Conservation (phyloP, 1,140 invertebrate species). For the Musca domestica region DNA sequence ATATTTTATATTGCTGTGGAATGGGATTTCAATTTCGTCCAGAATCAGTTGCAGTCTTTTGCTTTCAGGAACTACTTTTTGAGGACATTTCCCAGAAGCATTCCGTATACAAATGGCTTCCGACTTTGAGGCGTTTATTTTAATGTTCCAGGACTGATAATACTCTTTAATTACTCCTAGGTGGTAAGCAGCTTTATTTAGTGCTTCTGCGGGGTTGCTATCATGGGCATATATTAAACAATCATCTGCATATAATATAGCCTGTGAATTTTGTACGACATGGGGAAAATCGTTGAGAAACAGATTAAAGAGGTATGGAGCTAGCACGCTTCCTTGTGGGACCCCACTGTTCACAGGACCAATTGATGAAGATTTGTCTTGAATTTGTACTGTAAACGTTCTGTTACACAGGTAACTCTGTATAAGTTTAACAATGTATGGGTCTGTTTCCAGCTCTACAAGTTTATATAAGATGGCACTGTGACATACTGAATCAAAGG, state of each 20-base stretch:
- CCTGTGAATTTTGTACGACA: not conserved
- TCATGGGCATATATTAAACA: not conserved
- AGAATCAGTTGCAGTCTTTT: not conserved
- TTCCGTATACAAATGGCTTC: not conserved
- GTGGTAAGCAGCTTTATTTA: no score
- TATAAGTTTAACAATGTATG: not conserved
- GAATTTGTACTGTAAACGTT: not conserved
- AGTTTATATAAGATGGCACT: not conserved
- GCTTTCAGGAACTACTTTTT: no score
- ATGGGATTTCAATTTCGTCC: not conserved
- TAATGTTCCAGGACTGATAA: no score
- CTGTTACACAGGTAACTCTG: not conserved
- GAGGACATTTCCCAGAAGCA: not conserved
- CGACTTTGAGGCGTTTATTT: no score
- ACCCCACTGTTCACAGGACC: not conserved
- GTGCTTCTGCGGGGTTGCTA: no score
- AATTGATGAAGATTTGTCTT: not conserved
- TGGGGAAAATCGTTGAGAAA: not conserved
- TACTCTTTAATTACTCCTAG: no score
- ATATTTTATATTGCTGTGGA: not conserved
- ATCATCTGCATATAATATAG: not conserved
- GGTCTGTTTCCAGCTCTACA: not conserved
- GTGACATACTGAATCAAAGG: no score
- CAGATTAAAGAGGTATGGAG: no score
- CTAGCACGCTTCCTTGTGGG: not conserved